These are phyloP conservation scores for Vidua macroura DNA, from an alignment of 2,113 vertebrate species.

Conservation along the genomic window DNA sequence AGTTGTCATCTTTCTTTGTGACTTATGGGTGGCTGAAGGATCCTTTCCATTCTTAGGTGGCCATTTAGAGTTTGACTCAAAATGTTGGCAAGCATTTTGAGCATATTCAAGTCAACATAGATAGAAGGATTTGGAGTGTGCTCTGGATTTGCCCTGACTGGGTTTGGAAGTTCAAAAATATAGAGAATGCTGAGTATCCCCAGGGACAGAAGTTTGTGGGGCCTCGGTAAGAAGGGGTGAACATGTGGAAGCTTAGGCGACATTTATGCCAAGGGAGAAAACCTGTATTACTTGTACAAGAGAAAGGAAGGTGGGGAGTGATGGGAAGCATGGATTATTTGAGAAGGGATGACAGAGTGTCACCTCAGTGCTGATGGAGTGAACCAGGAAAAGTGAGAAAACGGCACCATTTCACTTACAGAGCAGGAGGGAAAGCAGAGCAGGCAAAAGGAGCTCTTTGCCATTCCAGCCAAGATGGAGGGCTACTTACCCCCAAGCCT, in stretches of 20 bases:
- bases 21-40: background rate
- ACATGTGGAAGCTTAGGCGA: background rate
- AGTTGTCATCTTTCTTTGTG: background rate
- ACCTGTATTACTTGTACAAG: background rate
- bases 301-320: background rate
- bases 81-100: background rate
- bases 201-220: background rate
- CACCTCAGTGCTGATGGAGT: background rate
- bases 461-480: background rate
- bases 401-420: background rate
- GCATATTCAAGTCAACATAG: background rate
- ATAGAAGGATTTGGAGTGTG: background rate
- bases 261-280: background rate
- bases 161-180: background rate
- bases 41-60: background rate
- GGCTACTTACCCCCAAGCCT: background rate
- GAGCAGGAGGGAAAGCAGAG: background rate
- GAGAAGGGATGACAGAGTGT: background rate
- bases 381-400: background rate
- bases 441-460: background rate
- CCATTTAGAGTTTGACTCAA: background rate
- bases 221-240: background rate
- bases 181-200: background rate
- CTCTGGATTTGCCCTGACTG: background rate
- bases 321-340: background rate